Percentiles rank a stretch among this genome's conserved stretches.
These are phyloP conservation scores for Eulemur albifrons DNA, from an alignment of 2,797 vertebrate species.

Conservation along the genomic window DNA sequence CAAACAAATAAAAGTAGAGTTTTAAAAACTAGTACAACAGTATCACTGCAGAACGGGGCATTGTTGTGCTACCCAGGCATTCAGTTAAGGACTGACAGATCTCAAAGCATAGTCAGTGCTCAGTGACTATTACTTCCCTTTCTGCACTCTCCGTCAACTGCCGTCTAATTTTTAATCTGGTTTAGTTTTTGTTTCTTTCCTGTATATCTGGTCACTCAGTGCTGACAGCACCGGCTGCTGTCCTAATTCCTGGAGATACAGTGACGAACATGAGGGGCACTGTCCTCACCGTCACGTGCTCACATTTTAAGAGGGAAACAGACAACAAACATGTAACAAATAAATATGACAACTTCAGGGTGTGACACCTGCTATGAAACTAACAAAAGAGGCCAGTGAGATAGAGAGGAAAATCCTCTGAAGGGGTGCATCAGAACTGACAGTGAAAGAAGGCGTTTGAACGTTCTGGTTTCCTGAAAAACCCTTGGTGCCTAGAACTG, in stretches of 20 bases:
- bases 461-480: background rate
- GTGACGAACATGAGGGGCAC: background rate
- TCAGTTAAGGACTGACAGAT: background rate
- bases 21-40: background rate
- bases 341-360: background rate
- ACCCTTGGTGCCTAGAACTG: background rate
- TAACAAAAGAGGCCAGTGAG: background rate
- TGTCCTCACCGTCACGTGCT: background rate
- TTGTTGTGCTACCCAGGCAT: background rate
- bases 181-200: background rate
- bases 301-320: background rate
- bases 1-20: background rate
- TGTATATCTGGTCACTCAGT: background rate
- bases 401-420: background rate
- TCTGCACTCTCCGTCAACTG: background rate
- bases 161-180: background rate
- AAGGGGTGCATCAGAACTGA: background rate
- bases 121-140: background rate
- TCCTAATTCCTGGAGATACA: background rate
- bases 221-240: background rate
- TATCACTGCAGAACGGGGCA: background rate
- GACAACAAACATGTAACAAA: background rate
- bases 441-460: background rate
- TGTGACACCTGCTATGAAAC: background rate
- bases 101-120: background rate